Evolutionary conservation across 1,140 invertebrate genomes (phyloP).

Genomic region (Nasonia giraulti): DNA sequence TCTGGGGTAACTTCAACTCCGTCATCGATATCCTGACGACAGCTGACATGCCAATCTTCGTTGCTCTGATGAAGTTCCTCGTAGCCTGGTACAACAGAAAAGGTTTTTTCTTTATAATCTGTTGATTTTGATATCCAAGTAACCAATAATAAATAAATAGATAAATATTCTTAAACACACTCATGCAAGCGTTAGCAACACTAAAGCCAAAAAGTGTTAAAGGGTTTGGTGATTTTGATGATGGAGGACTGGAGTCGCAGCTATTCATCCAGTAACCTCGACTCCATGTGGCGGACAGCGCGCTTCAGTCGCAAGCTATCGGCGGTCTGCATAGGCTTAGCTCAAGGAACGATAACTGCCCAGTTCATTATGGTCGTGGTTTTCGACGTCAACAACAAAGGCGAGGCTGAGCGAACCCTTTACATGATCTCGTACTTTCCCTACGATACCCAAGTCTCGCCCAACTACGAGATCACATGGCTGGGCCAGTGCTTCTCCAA

Average conservation of each 20-base stretch:
- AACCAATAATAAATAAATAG: too few species aligned
- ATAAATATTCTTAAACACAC: too few species aligned
- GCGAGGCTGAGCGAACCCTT: neutral
- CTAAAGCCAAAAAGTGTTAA: slow-evolving; percentile 13
- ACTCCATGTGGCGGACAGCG: slow-evolving; percentile 23
- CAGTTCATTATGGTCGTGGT: slow-evolving; percentile 26
- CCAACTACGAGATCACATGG: slow-evolving; percentile 72
- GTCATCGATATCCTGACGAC: slow-evolving; percentile 52
- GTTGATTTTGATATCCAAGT: too few species aligned
- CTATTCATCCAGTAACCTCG: neutral
- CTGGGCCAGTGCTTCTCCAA: slow-evolving; percentile 68
- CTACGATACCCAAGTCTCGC: slow-evolving; percentile 69
- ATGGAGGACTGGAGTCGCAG: slow-evolving; percentile 19
- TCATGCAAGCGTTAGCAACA: too few species aligned
- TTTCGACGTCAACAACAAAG: neutral
- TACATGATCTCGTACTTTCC: slow-evolving; percentile 64
- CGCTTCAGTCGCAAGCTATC: slow-evolving; percentile 32
- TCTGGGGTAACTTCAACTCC: slow-evolving; percentile 50
- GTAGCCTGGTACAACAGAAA: slow-evolving; percentile 39
- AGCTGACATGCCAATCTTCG: slow-evolving; percentile 41
- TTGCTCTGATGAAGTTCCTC: slow-evolving; percentile 44
- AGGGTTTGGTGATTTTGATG: slow-evolving; percentile 19
- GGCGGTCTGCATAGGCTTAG: slow-evolving; percentile 24
- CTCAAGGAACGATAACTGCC: slow-evolving; percentile 20
- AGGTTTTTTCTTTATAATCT: slow-evolving; percentile 27